Base-by-base conservation (phyloP, 1,140 invertebrate genomes). In the Epicauta chinensis region DNA sequence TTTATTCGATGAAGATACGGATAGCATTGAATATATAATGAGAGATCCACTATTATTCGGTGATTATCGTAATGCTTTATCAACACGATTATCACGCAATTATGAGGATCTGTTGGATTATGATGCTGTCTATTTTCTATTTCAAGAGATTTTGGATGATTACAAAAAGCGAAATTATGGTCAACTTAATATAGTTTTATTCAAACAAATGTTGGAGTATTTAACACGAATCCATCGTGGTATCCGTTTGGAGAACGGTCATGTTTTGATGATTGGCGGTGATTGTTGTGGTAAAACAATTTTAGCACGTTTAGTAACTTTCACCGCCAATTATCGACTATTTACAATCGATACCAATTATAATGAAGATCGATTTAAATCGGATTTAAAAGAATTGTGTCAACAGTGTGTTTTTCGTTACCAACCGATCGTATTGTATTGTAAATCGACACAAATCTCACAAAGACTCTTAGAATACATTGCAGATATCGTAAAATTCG, bases 21-120 rank as follows among this genome's bases (percentile, higher is more conserved):
- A 76, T 66, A 60, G 83, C 57, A 65, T 83, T 66, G 80, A 85
- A 29, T 88, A 83, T 62, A 79, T 79, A 0, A 73, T 92, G 45
- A 75, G 86, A 34, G 83, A 93, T 74, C 91, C 92, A 0, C 59
- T 92, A 31, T 73, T 95, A 0, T 96, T 87, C 69, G 91, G 92
- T 1, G 91, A 96, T 64, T 65, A 63, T 48, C 75, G 89, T 30
- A 93, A 92, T 60, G 87, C 89, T 0, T 72, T 86, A 6, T 85
- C 86, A 41, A 86, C 90, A 61, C 78, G 79, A 0, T 87, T 90
- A 64, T 71, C 81, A 0, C 73, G 91, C 53, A 78, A 83, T 50
- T 96, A 96, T 63, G 91, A 95, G 71, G 91, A 95, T 71, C 71
- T 95, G 1, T 70, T 92, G 1, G 91, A 95, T 68, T 95, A 91